Conservation (phyloP, 2,797 vertebrate genomes). For the Smutsia gigantea region DNA sequence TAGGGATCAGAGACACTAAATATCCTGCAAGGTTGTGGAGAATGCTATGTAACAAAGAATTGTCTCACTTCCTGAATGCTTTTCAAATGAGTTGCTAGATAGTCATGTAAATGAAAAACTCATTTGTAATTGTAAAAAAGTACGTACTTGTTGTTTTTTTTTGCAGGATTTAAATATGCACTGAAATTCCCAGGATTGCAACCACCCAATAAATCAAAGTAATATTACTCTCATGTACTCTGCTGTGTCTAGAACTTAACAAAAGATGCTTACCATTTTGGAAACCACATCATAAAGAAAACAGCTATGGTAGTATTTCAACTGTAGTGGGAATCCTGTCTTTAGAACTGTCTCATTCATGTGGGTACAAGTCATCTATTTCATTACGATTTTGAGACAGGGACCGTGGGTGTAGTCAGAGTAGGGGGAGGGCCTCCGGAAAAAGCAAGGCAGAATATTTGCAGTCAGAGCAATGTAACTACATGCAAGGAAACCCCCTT, state of each 20-base stretch:
- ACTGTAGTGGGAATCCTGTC: background rate
- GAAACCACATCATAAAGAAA: background rate
- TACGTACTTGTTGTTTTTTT: background rate
- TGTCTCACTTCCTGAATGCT: background rate
- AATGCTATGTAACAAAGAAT: background rate
- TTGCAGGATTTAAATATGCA: background rate
- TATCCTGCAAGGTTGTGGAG: background rate
- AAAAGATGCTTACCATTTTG: background rate
- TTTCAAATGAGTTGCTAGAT: background rate
- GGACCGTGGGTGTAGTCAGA: no score
- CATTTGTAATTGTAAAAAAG: background rate
- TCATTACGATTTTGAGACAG: slow-evolving; percentile 1
- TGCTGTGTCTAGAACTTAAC: background rate
- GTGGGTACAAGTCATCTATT: background rate
- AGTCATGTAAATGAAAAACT: background rate
- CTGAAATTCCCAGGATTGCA: background rate
- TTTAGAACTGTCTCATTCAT: background rate
- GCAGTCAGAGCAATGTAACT: no score
- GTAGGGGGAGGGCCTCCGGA: no score
- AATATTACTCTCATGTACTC: background rate
- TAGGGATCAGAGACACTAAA: background rate
- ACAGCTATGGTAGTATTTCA: background rate
- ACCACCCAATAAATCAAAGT: background rate
- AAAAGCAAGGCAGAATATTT: no score
- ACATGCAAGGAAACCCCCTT: no score